Evolutionary conservation across 1,140 invertebrate genomes (phyloP).

Genomic region (Nephotettix cincticeps): DNA sequence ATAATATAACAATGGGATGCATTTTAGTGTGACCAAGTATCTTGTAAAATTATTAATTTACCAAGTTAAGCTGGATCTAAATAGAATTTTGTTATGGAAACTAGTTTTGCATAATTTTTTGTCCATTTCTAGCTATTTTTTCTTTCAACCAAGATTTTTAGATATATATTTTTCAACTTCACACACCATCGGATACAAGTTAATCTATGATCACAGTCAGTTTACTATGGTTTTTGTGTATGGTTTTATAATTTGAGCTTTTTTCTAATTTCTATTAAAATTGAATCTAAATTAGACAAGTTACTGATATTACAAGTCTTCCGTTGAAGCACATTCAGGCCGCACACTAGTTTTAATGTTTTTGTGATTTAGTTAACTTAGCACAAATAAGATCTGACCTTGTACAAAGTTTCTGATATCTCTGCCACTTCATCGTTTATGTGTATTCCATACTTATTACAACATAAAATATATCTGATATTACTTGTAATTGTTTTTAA

Average conservation of each 20-base stretch:
- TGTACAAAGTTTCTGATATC: background rate
- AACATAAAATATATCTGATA: background rate
- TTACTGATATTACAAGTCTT: slow-evolving; percentile 3
- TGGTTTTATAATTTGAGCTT: background rate
- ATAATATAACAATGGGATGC: too few relatives aligned
- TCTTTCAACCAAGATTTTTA: too few relatives aligned
- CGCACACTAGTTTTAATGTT: slow-evolving; percentile 4
- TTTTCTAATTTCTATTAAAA: background rate
- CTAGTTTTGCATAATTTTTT: too few relatives aligned
- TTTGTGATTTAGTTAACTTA: slow-evolving; percentile 11
- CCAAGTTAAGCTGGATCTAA: too few relatives aligned
- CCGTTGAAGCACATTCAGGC: background rate
- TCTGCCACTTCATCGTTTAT: background rate
- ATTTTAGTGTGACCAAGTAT: background rate
- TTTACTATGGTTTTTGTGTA: background rate
- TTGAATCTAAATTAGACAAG: background rate
- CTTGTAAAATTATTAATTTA: background rate
- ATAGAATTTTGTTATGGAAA: too few relatives aligned
- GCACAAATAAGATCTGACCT: background rate
- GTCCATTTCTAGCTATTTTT: too few relatives aligned
- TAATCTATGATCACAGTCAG: background rate
- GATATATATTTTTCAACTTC: too few relatives aligned
- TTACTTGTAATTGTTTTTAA: too few relatives aligned
- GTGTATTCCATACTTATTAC: slow-evolving; percentile 10
- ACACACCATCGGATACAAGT: too few relatives aligned